Conservation (phyloP, 2,797 vertebrate genomes). For the Danio jaintianensis region DNA sequence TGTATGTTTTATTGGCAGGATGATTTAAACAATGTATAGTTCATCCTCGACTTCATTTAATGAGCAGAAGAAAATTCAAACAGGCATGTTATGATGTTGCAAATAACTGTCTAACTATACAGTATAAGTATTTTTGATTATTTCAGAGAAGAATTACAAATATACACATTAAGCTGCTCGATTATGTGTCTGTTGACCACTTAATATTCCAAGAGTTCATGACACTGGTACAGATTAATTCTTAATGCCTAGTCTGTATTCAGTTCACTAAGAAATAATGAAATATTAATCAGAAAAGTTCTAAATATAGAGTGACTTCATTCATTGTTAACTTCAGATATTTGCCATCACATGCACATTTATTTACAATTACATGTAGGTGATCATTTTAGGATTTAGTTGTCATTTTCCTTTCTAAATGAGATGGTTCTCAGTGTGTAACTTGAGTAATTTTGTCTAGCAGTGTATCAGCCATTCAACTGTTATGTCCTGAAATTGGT, state of each 20-base stretch:
- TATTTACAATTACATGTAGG: neutral
- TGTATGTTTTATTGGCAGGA: neutral
- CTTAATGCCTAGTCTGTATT: constrained; percentile 79
- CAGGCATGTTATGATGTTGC: neutral
- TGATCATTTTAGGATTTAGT: neutral
- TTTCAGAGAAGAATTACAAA: neutral
- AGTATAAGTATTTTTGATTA: neutral
- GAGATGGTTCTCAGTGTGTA: neutral
- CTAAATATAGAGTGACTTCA: constrained; percentile 76
- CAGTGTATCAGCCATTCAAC: neutral
- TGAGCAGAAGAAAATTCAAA: neutral
- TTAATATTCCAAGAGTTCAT: constrained; percentile 82
- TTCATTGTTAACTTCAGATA: constrained; percentile 29
- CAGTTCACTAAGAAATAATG: constrained; percentile 75
- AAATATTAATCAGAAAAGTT: constrained; percentile 79
- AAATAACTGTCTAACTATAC: neutral
- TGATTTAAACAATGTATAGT: neutral
- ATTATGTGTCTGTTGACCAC: constrained; percentile 74
- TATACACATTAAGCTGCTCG: constrained; percentile 44
- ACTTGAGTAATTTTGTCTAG: neutral
- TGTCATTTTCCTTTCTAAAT: neutral
- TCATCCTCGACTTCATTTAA: neutral
- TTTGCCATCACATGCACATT: constrained; percentile 2
- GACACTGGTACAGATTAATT: constrained; percentile 80
- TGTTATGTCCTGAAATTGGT: neutral